These are phyloP conservation scores for Pelmatolapia mariae DNA, from an alignment of 2,113 vertebrate species.

Conservation along the genomic window DNA sequence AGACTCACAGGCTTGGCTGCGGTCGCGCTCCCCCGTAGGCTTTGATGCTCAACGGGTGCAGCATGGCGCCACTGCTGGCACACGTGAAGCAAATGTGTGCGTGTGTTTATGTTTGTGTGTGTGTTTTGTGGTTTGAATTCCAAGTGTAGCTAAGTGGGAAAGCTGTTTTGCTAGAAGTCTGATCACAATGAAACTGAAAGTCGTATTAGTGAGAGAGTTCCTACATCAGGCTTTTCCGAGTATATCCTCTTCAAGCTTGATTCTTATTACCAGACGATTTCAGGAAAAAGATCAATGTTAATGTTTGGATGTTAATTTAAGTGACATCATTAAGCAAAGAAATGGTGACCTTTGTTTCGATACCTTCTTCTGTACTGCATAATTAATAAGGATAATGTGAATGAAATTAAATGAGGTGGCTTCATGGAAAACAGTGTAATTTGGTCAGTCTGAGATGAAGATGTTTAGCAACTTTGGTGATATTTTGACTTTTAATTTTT, in stretches of 20 bases:
- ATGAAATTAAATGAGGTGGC: background rate
- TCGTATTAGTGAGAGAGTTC: background rate
- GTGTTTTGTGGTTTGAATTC: slow-evolving; percentile 34
- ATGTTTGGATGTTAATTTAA: background rate
- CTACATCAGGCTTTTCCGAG: background rate
- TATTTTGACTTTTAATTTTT: background rate
- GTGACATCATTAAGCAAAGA: background rate
- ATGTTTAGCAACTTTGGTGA: background rate
- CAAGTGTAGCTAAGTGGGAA: background rate
- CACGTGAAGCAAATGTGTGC: background rate
- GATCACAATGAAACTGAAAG: background rate
- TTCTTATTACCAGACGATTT: background rate
- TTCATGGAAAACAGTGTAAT: too few relatives aligned
- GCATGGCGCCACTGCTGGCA: slow-evolving; percentile 43
- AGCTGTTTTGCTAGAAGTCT: background rate
- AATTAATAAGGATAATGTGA: background rate
- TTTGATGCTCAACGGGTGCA: slow-evolving; percentile 36
- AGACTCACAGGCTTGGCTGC: slow-evolving; percentile 48
- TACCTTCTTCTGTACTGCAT: background rate
- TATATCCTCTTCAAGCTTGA: background rate
- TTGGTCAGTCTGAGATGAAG: background rate
- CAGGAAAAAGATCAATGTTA: background rate
- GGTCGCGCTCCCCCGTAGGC: slow-evolving; percentile 33
- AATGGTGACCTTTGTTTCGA: background rate
- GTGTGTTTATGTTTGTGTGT: slow-evolving; percentile 22